Evolutionary conservation across 2,797 vertebrate species (phyloP).

Genomic region (Tachyglossus aculeatus): DNA sequence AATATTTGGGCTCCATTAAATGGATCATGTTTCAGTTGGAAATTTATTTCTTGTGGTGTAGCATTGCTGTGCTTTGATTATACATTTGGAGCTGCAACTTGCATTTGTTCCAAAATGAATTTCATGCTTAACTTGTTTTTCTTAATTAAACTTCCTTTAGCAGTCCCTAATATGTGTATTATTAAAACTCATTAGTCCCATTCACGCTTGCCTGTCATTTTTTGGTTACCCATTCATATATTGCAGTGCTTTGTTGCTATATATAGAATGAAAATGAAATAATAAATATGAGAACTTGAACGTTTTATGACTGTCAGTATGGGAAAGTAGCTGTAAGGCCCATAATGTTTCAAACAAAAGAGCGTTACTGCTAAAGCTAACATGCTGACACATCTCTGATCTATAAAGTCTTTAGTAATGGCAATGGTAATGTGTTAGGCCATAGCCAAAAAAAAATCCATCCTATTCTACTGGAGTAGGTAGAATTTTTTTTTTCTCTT

Average conservation of each 20-base stretch:
- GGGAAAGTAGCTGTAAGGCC: constrained; percentile 71
- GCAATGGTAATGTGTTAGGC: constrained; percentile 68
- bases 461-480: constrained; percentile 67
- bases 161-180: constrained; percentile 68
- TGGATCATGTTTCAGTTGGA: constrained; percentile 28
- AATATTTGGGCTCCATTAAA: not conserved
- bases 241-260: constrained; percentile 54
- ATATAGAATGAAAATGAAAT: constrained; percentile 73
- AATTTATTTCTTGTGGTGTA: constrained; percentile 57
- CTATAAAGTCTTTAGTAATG: constrained; percentile 76
- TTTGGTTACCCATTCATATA: constrained; percentile 59
- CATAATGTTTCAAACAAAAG: constrained; percentile 76
- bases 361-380: constrained; percentile 72
- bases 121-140: constrained; percentile 78
- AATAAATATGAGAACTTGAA: constrained; percentile 73
- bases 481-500: constrained; percentile 67
- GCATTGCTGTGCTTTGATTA: constrained; percentile 37
- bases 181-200: constrained; percentile 77
- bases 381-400: constrained; percentile 76
- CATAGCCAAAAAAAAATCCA: constrained; percentile 69
- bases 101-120: constrained; percentile 69
- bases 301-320: constrained; percentile 71
- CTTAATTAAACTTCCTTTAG: constrained; percentile 79
- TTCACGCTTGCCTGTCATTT: constrained; percentile 66
- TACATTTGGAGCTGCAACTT: constrained; percentile 59